phyloP scores from a whole-genome alignment of 2,797 vertebrate genomes.

The Falco cherrug region DNA sequence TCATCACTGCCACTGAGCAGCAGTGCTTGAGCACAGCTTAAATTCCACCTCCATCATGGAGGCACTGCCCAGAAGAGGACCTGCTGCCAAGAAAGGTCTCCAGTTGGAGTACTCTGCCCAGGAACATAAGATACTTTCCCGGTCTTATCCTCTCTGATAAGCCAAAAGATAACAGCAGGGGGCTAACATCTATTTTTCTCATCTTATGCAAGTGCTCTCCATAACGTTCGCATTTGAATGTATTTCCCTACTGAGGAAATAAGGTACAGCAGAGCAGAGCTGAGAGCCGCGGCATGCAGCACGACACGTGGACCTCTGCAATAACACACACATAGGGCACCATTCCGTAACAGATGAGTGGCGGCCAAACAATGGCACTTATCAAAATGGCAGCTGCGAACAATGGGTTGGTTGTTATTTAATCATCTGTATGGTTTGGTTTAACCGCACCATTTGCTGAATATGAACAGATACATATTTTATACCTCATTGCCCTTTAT shows the following conservation, averaged over 20 bases:
- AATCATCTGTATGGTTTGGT: background rate
- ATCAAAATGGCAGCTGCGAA: background rate
- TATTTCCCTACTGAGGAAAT: background rate
- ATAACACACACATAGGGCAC: background rate
- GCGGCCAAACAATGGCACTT: background rate
- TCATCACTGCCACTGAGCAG: background rate
- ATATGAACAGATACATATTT: background rate
- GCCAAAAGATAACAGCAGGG: rapidly evolving
- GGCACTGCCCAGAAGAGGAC: background rate
- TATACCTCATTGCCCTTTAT: background rate
- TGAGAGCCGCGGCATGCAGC: background rate
- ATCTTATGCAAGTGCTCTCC: background rate
- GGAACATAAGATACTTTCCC: background rate
- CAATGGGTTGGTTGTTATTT: rapidly evolving
- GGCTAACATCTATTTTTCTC: background rate
- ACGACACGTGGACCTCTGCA: rapidly evolving
- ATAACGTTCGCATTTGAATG: background rate
- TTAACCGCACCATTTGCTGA: background rate
- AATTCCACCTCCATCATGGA: background rate
- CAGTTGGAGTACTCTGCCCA: background rate
- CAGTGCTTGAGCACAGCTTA: background rate
- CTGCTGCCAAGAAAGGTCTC: background rate
- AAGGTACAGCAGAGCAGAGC: background rate
- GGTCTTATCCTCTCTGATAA: background rate
- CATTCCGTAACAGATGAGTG: rapidly evolving